A percentile compares a stretch with the other conserved stretches of the same genome.
phyloP scores from a whole-genome alignment of 92 coral and sea anemone species.

The Actinernus sp. region DNA sequence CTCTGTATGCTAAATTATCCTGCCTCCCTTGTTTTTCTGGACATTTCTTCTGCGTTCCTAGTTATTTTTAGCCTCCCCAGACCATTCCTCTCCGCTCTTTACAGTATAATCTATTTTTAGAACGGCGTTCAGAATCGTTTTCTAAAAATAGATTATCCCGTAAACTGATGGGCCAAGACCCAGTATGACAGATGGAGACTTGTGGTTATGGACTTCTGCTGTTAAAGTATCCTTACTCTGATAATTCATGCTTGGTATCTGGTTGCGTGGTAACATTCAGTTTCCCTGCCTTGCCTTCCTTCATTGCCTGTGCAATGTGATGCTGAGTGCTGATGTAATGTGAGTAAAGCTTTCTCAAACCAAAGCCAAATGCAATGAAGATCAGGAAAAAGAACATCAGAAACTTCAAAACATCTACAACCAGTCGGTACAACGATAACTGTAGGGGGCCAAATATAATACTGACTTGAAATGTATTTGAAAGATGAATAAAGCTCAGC shows the following conservation, averaged over 20 bases:
- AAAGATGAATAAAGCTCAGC: slow-evolving; percentile 21
- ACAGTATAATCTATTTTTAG: too few relatives aligned
- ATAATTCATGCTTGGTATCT: neutral
- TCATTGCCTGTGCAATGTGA: slow-evolving; percentile 9
- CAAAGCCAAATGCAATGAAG: slow-evolving; percentile 75
- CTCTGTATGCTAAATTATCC: too few relatives aligned
- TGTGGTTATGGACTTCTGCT: too few relatives aligned
- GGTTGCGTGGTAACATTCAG: neutral
- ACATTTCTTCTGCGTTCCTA: too few relatives aligned
- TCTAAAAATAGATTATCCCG: too few relatives aligned
- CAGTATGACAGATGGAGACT: too few relatives aligned
- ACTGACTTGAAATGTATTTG: slow-evolving; percentile 65
- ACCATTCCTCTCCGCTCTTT: too few relatives aligned
- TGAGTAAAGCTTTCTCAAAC: slow-evolving; percentile 80
- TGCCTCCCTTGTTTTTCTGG: too few relatives aligned
- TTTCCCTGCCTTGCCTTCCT: neutral
- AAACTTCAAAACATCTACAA: slow-evolving; percentile 75
- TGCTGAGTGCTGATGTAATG: slow-evolving; percentile 73
- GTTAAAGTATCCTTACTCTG: slow-evolving; percentile 7
- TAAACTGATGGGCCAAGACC: too few relatives aligned
- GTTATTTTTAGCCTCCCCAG: too few relatives aligned
- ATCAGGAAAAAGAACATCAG: slow-evolving; percentile 63
- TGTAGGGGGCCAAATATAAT: slow-evolving; percentile 78
- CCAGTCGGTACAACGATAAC: slow-evolving; percentile 75
- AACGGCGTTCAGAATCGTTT: too few relatives aligned